Base-by-base conservation (phyloP, 2,888 invertebrate genomes). In the Nemoura dubitans region DNA sequence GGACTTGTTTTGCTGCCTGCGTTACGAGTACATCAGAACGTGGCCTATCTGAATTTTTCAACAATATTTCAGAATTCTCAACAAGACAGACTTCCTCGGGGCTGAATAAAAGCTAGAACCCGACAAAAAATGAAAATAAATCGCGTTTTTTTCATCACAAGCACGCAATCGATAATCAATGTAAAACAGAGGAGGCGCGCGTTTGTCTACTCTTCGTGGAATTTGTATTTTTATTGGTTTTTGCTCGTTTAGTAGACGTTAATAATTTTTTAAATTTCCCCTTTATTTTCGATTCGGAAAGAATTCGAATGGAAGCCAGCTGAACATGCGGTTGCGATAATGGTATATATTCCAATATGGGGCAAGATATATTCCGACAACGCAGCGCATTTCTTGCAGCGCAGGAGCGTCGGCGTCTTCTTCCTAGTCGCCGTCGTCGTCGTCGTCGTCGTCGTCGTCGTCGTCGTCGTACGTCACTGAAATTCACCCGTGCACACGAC, bases 321-420 rank as follows among this genome's bases (percentile, higher is more conserved):
- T 3, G 21, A 59, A 59, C 59, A 59, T 21, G 59, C 59, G 59
- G 59, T 59, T 59, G 59, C 59, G 59, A 59, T 59, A 59, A 59
- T 59, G 59, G 59, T 59, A 59, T 59, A 21, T 59, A 59, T 59
- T 59, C 59, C 59, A 59, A 59, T 59, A 59, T 59, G 59, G 59
- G 59, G 59, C 59, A 59, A 59, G 59, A 59, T 21, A 14, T 59
- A 21, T 59, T 21, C 21, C 59, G 59, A 1, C 59, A 21, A 21
- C 59, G 59, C 59, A 59, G 82, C 86, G 84, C 84, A 86, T 86
- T 86, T 85, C 86, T 84, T 16, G 21, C 26, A 25, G 42, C 27
- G 59, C 25, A 28, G 84, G 83, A 83, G 42, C 76, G 28, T 27
- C 21, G 43, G 42, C 26, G 84, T 59, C 59, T 10, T 59, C 59